Evolutionary conservation across 2,888 invertebrate genomes (phyloP).

Genomic region (Gisinianus flammeolus): DNA sequence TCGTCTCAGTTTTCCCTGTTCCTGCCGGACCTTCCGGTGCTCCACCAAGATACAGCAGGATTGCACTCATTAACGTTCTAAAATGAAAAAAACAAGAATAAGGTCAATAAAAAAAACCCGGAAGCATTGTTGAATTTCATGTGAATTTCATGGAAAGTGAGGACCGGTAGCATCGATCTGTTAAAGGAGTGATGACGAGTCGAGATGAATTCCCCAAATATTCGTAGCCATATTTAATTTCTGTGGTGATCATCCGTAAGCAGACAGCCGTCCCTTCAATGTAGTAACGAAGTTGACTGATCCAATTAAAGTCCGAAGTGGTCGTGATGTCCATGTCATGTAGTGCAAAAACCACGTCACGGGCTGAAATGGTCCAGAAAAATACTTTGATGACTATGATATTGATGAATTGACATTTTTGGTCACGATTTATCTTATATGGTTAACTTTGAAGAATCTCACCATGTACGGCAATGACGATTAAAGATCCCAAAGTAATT

Average conservation of each 20-base stretch:
- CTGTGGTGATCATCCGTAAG: conserved; percentile 73
- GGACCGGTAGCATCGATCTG: conserved; percentile 91
- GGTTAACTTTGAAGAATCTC: conserved; percentile 64
- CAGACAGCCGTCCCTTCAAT: conserved; percentile 59
- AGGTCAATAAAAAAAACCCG: too few species aligned
- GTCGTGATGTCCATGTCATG: conserved; percentile 69
- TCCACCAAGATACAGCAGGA: conserved; percentile 74
- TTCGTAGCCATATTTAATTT: conserved; percentile 82
- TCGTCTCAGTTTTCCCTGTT: conserved; percentile 90
- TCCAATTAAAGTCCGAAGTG: conserved; percentile 82
- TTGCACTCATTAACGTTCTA: conserved; percentile 79
- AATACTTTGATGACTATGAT: too few species aligned
- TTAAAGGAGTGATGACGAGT: conserved; percentile 86
- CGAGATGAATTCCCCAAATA: conserved; percentile 78
- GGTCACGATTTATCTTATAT: neutral
- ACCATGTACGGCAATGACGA: conserved; percentile 88
- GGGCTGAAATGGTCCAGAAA: too few species aligned
- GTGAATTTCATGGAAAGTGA: too few species aligned
- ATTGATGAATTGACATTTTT: too few species aligned
- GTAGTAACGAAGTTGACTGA: conserved; percentile 73
- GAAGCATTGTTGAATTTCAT: too few species aligned
- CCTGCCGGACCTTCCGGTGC: conserved; percentile 93
- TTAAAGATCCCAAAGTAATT: conserved; percentile 84
- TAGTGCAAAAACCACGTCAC: conserved; percentile 80
- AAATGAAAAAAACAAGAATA: conserved; percentile 70